Conservation (phyloP, 1,140 invertebrate genomes). For the Theocolax elegans region DNA sequence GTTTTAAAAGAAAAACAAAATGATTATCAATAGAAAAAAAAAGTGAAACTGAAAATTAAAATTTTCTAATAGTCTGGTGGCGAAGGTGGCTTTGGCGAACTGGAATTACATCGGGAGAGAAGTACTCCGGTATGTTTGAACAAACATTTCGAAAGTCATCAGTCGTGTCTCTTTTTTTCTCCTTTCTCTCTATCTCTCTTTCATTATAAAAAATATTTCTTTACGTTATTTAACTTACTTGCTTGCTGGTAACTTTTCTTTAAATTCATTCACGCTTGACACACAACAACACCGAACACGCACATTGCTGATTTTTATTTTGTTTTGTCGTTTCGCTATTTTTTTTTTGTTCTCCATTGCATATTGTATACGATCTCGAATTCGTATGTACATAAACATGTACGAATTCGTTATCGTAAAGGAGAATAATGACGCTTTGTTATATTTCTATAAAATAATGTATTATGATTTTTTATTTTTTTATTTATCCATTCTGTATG, state of each 20-base stretch:
- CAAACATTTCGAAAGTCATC: constrained; percentile 42
- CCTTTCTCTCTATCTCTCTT: constrained; percentile 1
- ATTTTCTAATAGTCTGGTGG: constrained; percentile 61
- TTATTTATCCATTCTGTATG: constrained; percentile 65
- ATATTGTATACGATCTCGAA: background rate
- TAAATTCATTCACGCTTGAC: background rate
- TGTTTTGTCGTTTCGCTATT: background rate
- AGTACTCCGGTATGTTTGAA: constrained; percentile 63
- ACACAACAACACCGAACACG: too few species aligned
- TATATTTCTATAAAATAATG: background rate
- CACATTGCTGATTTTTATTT: too few species aligned
- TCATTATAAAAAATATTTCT: too few species aligned
- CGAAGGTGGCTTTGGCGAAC: constrained; percentile 64
- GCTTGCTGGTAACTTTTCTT: too few species aligned
- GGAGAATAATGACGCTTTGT: background rate
- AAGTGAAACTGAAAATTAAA: constrained; percentile 43
- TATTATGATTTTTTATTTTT: constrained; percentile 43
- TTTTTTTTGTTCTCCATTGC: background rate
- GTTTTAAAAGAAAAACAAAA: background rate
- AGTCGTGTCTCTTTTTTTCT: constrained; percentile 25
- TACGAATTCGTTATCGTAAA: background rate
- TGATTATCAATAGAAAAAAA: background rate
- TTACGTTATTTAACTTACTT: too few species aligned
- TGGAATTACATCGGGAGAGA: constrained; percentile 63
- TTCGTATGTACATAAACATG: too few species aligned